Evolutionary conservation across 2,113 vertebrate genomes (phyloP).

Genomic region (Laticauda laticaudata): DNA sequence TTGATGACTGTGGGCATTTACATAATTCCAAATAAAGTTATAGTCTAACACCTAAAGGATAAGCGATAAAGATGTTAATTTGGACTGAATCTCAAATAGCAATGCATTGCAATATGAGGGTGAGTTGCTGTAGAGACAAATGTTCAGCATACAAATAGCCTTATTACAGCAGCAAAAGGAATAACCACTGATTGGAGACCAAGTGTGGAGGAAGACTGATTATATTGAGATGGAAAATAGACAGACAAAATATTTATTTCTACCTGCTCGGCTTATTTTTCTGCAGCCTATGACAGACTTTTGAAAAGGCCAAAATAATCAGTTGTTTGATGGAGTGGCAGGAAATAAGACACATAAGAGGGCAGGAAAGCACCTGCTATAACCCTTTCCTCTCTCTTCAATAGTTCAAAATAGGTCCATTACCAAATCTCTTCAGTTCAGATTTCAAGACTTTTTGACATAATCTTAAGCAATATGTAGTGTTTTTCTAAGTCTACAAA

Average conservation of each 20-base stretch:
- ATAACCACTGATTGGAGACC: not conserved
- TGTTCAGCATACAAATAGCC: not conserved
- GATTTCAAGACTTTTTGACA: not conserved
- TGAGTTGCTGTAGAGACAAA: not conserved
- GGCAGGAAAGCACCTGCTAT: not conserved
- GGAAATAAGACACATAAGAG: not conserved
- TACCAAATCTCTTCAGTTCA: not conserved
- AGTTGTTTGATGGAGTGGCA: not conserved
- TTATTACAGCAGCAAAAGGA: slow-evolving; percentile 13
- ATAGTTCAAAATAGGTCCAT: not conserved
- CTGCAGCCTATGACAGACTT: not conserved
- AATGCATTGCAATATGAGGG: slow-evolving; percentile 2
- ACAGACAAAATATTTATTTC: not conserved
- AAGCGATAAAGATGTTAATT: not conserved
- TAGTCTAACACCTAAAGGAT: not conserved
- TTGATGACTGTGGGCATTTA: slow-evolving; percentile 30
- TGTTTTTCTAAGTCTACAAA: not conserved
- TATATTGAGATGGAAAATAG: not conserved
- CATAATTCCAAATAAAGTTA: slow-evolving; percentile 23
- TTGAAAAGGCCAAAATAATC: not conserved
- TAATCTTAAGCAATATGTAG: not conserved
- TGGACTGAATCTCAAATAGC: not conserved
- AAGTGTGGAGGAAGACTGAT: not conserved
- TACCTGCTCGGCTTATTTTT: not conserved
- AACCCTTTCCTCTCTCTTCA: not conserved